Base-by-base conservation (phyloP, 2,797 vertebrate genomes). In the Eremophila alpestris region DNA sequence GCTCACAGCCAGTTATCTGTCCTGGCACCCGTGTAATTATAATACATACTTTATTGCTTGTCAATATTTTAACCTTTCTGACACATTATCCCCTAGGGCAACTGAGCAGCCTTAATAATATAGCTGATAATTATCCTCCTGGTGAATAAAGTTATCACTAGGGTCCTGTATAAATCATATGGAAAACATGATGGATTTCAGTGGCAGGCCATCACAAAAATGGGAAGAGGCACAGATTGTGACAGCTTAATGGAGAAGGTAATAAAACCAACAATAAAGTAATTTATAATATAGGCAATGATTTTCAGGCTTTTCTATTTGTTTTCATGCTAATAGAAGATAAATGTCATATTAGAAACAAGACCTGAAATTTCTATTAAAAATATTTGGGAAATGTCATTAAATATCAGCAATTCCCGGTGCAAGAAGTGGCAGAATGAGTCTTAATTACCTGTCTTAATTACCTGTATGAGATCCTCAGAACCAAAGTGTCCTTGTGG, bases 1-100 rank as follows among this genome's bases (percentile, higher is more conserved):
- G 59, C 55, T 56, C n/a, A 17, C 62, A 75, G 78, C 38, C 19
- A 17, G 40, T 41, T 85, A 36, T 77, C 74, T 69, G 8, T 63
- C 45, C 87, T 89, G 77, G 81, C 87, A 52, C 43, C 8, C 10
- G 69, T 67, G 46, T 94, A 76, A 90, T 83, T 97, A 80, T 92
- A 89, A 89, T 58, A 78, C 51, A 87, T 89, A 63, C 85, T 93
- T 94, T 93, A 87, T 94, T 78, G 83, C 95, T 95, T 97, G 96
- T 96, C 95, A 94, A 90, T 96, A 71, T 89, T 95, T 96, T 97
- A 94, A 97, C 96, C 96, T 96, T 91, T 83, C 89, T 89, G 93
- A 81, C 92, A 87, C 68, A 62, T 92, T 76, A 84, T 97, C 78
- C 96, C 87, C 85, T 64, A 83, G 97, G 96, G 97, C 80, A 94